Conservation (phyloP, 2,888 invertebrate species). For the Proisotoma minuta region DNA sequence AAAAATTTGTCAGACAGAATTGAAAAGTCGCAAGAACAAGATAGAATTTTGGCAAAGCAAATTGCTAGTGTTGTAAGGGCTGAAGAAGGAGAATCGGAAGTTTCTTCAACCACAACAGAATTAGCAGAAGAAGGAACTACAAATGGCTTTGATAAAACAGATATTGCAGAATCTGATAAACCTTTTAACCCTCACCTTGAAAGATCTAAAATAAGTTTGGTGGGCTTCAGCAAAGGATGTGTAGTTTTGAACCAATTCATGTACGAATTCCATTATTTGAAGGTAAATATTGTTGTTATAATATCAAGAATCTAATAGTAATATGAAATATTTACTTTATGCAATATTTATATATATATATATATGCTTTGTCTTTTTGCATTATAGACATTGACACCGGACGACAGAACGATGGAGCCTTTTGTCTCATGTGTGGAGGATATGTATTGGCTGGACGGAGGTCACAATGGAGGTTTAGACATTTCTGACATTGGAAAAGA, state of each 20-base stretch:
- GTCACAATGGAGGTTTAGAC: constrained; percentile 62
- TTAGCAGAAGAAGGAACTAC: background rate
- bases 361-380: constrained; percentile 8
- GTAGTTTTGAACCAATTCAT: constrained; percentile 87
- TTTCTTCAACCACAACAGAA: background rate
- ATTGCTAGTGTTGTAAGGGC: constrained; percentile 9
- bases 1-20: constrained; percentile 47
- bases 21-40: constrained; percentile 13
- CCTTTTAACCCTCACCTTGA: constrained; percentile 52
- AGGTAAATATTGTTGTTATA: constrained; percentile 47
- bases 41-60: constrained; percentile 5
- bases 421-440: constrained; percentile 65
- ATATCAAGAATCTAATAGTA: background rate
- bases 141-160: background rate
- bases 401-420: constrained; percentile 60
- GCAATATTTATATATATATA: background rate
- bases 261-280: constrained; percentile 73
- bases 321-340: background rate
- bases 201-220: constrained; percentile 60
- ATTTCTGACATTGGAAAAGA: constrained; percentile 63
- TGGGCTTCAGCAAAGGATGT: constrained; percentile 90
- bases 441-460: constrained; percentile 74
- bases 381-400: constrained; percentile 59
- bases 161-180: constrained; percentile 8
- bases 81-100: constrained; percentile 12